phyloP scores from a whole-genome alignment of 2,113 vertebrate species.

The Tyto alba region DNA sequence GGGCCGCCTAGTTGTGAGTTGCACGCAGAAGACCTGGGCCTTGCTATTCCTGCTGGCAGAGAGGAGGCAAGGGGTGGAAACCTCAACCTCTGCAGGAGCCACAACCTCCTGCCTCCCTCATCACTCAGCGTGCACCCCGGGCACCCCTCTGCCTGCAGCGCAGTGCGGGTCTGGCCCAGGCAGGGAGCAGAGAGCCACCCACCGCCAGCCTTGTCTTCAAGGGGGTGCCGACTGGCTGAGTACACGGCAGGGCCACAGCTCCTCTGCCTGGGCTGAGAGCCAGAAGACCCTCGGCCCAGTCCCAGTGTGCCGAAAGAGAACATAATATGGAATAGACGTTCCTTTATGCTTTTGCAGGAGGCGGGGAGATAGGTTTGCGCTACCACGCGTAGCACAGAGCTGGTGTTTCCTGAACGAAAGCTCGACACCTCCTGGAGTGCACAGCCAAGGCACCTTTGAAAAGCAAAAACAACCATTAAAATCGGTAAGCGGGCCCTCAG shows the following conservation, averaged over 20 bases:
- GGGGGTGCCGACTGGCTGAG: neutral
- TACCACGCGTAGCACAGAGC: neutral
- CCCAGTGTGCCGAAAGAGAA: neutral
- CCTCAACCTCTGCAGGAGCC: neutral
- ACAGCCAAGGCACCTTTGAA: neutral
- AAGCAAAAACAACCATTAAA: neutral
- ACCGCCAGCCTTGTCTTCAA: neutral
- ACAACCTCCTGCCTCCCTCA: neutral
- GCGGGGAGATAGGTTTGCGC: neutral
- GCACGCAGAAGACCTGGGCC: neutral
- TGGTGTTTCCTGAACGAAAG: neutral
- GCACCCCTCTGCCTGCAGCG: neutral
- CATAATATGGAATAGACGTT: neutral
- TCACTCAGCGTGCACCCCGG: fast-evolving
- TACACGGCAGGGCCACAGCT: fast-evolving
- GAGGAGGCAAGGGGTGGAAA: neutral
- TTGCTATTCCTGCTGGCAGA: neutral
- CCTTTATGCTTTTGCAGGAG: neutral
- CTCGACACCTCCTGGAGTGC: neutral
- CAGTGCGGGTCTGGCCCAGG: neutral
- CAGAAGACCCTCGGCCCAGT: neutral
- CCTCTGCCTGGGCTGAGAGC: neutral
- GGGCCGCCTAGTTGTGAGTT: neutral
- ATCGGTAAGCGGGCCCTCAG: neutral
- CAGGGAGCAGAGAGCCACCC: neutral